Conservation (phyloP, 2,888 invertebrate genomes). For the Gortyna flavago region DNA sequence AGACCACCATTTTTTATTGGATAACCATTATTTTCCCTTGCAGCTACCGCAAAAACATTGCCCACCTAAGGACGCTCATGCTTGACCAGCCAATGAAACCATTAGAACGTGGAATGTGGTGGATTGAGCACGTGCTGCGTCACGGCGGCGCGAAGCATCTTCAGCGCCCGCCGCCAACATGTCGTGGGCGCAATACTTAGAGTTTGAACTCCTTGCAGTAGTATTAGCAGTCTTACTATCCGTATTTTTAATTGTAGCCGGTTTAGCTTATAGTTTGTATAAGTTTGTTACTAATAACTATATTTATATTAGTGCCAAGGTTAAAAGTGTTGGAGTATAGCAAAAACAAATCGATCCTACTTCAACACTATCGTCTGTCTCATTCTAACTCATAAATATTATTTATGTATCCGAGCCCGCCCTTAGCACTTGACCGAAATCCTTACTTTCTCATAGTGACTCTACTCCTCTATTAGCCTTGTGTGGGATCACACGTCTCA, state of each 20-base stretch:
- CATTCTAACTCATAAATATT: too few species aligned
- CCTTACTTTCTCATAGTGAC: too few species aligned
- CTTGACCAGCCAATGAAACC: constrained; percentile 79
- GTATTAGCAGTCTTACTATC: constrained; percentile 15
- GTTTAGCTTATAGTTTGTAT: constrained; percentile 13
- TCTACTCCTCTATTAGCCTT: too few species aligned
- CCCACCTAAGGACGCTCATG: constrained; percentile 68
- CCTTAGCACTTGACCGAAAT: too few species aligned
- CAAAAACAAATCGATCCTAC: too few species aligned
- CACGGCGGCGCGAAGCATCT: constrained; percentile 82
- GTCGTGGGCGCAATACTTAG: constrained; percentile 64
- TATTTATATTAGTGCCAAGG: constrained; percentile 24
- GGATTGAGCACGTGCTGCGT: constrained; percentile 76
- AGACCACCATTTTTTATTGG: too few species aligned
- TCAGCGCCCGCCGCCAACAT: constrained; percentile 75
- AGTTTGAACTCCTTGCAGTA: constrained; percentile 15
- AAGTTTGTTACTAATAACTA: constrained; percentile 14
- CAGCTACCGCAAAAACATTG: constrained; percentile 41
- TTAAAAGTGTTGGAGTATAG: too few species aligned
- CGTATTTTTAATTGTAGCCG: background rate
- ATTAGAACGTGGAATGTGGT: constrained; percentile 76
- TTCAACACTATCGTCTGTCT: too few species aligned
- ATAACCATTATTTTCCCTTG: background rate
- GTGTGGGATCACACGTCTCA: too few species aligned
- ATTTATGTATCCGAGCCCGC: too few species aligned